phyloP scores from a whole-genome alignment of 2,888 invertebrate species.

The Iselma pallidipennis region DNA sequence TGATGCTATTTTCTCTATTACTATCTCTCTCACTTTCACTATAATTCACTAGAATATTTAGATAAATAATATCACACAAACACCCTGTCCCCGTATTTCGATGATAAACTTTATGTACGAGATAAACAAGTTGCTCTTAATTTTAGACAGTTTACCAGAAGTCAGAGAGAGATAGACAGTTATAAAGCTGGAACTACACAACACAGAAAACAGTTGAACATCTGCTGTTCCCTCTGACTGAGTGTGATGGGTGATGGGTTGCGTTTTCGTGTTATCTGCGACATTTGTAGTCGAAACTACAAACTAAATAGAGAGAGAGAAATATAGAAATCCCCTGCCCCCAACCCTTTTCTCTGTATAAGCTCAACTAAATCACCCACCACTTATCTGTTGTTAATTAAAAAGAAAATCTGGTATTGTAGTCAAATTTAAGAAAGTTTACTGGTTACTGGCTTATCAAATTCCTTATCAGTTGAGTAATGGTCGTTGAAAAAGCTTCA shows the following conservation, averaged over 20 bases:
- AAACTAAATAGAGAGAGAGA: background rate
- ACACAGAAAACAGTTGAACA: constrained; percentile 40
- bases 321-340: background rate
- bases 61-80: too few species aligned
- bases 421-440: too few species aligned
- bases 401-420: too few species aligned
- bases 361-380: too few species aligned
- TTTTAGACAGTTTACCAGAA: background rate
- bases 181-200: constrained; percentile 25
- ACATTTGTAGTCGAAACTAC: background rate
- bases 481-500: background rate
- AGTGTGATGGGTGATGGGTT: constrained; percentile 22
- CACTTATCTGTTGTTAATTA: too few species aligned
- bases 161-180: constrained; percentile 24
- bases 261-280: constrained; percentile 2
- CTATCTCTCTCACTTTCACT: background rate
- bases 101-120: background rate
- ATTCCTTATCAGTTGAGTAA: background rate
- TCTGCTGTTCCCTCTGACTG: constrained; percentile 38
- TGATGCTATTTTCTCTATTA: background rate
- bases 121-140: background rate
- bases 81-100: too few species aligned
- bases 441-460: too few species aligned
- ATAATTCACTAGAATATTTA: background rate
- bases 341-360: background rate